A percentile compares a stretch with the other conserved stretches of the same genome.
Evolutionary conservation across 2,888 invertebrate genomes (phyloP).

Genomic region (Trichacis sp.): DNA sequence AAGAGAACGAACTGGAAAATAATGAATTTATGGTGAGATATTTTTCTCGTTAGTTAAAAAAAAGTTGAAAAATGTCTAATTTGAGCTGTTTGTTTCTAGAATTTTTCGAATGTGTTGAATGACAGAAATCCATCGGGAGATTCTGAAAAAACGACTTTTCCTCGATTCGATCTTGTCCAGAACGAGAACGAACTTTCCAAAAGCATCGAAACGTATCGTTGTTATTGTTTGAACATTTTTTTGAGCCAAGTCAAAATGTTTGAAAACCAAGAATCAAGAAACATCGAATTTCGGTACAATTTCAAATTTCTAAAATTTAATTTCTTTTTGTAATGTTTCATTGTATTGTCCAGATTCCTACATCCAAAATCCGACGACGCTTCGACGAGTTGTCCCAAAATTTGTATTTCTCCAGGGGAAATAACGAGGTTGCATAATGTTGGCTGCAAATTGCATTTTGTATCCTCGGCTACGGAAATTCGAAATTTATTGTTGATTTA

Average conservation of each 20-base stretch:
- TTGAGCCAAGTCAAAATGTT: conserved; percentile 54
- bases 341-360: conserved; percentile 60
- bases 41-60: no score
- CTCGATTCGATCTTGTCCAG: conserved; percentile 7
- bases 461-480: conserved; percentile 60
- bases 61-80: no score
- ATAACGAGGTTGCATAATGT: conserved; percentile 56
- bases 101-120: conserved; percentile 46
- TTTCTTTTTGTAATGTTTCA: no score
- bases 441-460: conserved; percentile 62
- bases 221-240: conserved; percentile 56
- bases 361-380: conserved; percentile 62
- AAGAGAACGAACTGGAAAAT: conserved; percentile 7
- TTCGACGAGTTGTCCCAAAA: conserved; percentile 52
- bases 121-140: conserved; percentile 56
- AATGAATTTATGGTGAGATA: background rate
- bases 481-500: conserved; percentile 55
- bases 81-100: conserved; percentile 32
- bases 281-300: conserved; percentile 60
- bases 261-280: conserved; percentile 43
- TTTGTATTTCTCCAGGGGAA: conserved; percentile 46
- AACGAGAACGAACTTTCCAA: conserved; percentile 32
- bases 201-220: conserved; percentile 54
- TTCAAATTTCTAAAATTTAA: no score
- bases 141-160: conserved; percentile 43